Percentiles rank a stretch among this genome's conserved stretches.
phyloP scores from a whole-genome alignment of 2,888 invertebrate species.

The Rhaphigaster nebulosa region DNA sequence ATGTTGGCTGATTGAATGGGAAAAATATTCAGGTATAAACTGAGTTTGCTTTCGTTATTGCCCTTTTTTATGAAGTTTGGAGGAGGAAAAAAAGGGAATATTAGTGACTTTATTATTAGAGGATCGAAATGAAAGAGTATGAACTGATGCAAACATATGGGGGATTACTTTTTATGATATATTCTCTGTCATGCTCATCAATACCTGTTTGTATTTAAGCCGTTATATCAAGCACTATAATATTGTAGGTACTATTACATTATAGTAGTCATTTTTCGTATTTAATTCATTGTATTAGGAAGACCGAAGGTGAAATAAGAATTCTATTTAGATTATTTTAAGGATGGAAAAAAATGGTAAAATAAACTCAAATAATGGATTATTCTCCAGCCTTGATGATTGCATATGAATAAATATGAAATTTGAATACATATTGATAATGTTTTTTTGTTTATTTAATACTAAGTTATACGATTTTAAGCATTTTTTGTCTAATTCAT shows the following conservation, averaged over 20 bases:
- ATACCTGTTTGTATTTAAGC: background rate
- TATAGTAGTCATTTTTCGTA: no score
- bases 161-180: background rate
- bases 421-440: no score
- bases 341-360: no score
- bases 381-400: no score
- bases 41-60: background rate
- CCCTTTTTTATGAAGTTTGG: background rate
- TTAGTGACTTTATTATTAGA: background rate
- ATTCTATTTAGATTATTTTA: no score
- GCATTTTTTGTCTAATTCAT: no score
- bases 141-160: background rate
- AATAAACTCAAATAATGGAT: no score
- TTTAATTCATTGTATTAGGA: background rate
- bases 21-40: background rate
- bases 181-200: background rate
- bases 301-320: no score
- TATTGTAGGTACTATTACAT: no score
- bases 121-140: background rate
- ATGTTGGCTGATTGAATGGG: slow-evolving; percentile 12
- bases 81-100: background rate
- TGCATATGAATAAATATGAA: no score
- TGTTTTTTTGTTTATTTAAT: no score
- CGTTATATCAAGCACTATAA: background rate
- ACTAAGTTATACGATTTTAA: no score